Evolutionary conservation across 2,113 vertebrate species (phyloP).

Genomic region (Gallinago paraguaiae): DNA sequence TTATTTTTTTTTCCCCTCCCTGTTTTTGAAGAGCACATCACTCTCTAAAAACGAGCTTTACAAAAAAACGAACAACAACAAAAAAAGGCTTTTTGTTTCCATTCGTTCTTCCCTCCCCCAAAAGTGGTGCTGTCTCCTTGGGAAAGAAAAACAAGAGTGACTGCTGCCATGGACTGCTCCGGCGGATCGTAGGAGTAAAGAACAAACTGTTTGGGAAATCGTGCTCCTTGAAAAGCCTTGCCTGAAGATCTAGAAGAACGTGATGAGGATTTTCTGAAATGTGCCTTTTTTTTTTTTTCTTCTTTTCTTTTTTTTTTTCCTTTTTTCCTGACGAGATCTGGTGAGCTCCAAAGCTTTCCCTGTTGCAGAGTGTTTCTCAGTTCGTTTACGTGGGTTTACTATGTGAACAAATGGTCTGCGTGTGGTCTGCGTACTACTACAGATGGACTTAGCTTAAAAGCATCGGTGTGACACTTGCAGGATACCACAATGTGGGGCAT

Average conservation of each 20-base stretch:
- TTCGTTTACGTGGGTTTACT: slow-evolving; percentile 68
- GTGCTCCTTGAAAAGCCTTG: slow-evolving; percentile 45
- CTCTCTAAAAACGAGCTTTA: slow-evolving; percentile 72
- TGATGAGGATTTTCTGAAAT: slow-evolving; percentile 77
- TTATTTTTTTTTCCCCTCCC: too few species aligned
- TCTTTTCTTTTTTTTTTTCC: too few species aligned
- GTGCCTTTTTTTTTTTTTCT: slow-evolving; percentile 80
- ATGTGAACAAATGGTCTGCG: slow-evolving; percentile 74
- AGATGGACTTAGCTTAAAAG: slow-evolving; percentile 74
- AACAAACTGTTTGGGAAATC: slow-evolving; percentile 46
- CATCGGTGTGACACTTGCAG: slow-evolving; percentile 78
- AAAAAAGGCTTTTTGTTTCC: slow-evolving; percentile 61
- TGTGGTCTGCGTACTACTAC: slow-evolving; percentile 69
- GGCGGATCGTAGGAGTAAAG: slow-evolving; percentile 34
- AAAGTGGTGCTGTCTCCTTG: slow-evolving; percentile 79
- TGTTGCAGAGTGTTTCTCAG: slow-evolving; percentile 70
- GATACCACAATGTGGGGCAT: slow-evolving; percentile 82
- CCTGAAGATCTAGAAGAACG: slow-evolving; percentile 66
- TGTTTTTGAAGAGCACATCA: slow-evolving; percentile 74
- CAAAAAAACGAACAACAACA: background rate
- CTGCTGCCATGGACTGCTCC: slow-evolving; percentile 29
- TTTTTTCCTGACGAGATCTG: slow-evolving; percentile 69
- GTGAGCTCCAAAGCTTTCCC: slow-evolving; percentile 80
- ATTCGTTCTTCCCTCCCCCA: slow-evolving; percentile 67
- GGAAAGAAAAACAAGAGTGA: slow-evolving; percentile 31